phyloP scores from a whole-genome alignment of 2,113 vertebrate species.

The Labeo catla region DNA sequence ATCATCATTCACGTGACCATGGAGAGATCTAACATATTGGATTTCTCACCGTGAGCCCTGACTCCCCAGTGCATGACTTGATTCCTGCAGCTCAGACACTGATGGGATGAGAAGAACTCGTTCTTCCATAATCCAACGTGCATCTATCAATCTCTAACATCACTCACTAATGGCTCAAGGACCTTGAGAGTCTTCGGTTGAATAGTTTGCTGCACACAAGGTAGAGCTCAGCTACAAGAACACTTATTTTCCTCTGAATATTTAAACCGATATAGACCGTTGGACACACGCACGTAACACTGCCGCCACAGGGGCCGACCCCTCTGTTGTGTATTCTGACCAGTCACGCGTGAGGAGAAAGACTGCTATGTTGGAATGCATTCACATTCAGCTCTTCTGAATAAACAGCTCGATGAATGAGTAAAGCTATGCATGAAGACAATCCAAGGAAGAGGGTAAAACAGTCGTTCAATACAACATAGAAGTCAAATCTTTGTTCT shows the following conservation, averaged over 20 bases:
- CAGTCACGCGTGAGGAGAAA: slow-evolving; percentile 61
- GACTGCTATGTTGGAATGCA: slow-evolving; percentile 70
- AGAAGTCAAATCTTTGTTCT: slow-evolving; percentile 1
- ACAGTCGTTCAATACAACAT: neutral
- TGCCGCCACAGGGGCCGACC: neutral
- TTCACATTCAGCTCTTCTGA: slow-evolving; percentile 64
- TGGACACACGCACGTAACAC: neutral
- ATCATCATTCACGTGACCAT: slow-evolving; percentile 29
- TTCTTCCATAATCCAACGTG: neutral
- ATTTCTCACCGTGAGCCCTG: slow-evolving; percentile 5
- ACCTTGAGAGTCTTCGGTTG: neutral
- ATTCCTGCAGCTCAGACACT: slow-evolving; percentile 8
- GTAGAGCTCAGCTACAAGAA: neutral
- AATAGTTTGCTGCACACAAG: neutral
- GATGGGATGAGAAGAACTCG: neutral
- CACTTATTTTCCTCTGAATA: neutral
- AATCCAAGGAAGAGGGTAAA: slow-evolving; percentile 13
- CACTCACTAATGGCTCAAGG: slow-evolving; percentile 4
- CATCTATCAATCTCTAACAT: slow-evolving; percentile 8
- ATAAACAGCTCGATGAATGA: slow-evolving; percentile 64
- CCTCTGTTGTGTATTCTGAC: slow-evolving; percentile 48
- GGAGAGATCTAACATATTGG: slow-evolving; percentile 14
- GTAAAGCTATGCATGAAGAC: slow-evolving; percentile 39
- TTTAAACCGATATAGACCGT: neutral
- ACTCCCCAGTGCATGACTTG: neutral